A percentile compares a stretch with the other conserved stretches of the same genome.
Evolutionary conservation across 2,888 invertebrate species (phyloP).

Genomic region (Chaetoderma sp.): DNA sequence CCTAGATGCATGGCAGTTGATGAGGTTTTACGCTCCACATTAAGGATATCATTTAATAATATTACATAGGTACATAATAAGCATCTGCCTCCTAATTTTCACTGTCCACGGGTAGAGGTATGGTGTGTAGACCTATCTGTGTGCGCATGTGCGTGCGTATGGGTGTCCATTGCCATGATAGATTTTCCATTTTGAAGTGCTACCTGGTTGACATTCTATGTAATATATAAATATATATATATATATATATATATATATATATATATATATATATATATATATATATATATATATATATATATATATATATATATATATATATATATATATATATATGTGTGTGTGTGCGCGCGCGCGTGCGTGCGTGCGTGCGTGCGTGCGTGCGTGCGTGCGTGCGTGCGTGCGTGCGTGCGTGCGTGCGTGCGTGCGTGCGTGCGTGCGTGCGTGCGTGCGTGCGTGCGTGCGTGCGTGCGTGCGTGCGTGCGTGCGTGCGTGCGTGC

Average conservation of each 20-base stretch:
- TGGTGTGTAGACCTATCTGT: too few species aligned
- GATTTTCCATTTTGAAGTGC: neutral
- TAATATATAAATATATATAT: conserved; percentile 59
- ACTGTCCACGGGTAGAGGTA: too few species aligned
- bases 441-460: too few species aligned
- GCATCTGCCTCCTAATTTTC: too few species aligned
- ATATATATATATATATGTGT: neutral
- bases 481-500: too few species aligned
- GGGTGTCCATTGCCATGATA: too few species aligned
- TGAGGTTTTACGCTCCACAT: too few species aligned
- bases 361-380: neutral
- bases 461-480: too few species aligned
- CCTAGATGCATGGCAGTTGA: too few species aligned
- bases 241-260: neutral
- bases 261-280: neutral
- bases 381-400: neutral
- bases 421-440: neutral
- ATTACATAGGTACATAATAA: too few species aligned
- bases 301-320: neutral
- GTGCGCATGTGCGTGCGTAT: too few species aligned
- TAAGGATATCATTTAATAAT: too few species aligned
- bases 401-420: neutral
- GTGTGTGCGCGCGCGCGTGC: neutral
- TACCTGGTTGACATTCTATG: conserved; percentile 65
- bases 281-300: neutral